Base-by-base conservation (phyloP, 2,113 vertebrate species). In the Sisor rabdophorus region DNA sequence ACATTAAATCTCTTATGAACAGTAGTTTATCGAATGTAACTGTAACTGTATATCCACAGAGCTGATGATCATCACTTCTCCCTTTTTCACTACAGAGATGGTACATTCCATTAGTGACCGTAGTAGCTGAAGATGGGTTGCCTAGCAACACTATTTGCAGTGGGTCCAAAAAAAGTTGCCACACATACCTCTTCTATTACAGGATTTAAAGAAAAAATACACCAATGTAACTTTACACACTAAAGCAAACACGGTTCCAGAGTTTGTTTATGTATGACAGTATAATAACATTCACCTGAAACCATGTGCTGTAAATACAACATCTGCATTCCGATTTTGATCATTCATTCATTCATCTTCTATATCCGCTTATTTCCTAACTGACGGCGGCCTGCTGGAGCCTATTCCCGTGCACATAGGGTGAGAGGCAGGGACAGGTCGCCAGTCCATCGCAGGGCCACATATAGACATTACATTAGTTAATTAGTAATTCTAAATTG, bases 111-210 rank as follows among this genome's bases (percentile, higher is more conserved):
- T 84, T 73, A 83, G 78, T 63, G 71, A 84, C 72, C 77, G 84
- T 83, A 84, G 80, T 77, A 76, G 80, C 72, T 68, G 81, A 84
- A 71, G 77, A 81, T 79, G 53, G 75, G 84, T 87, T 87, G 86
- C 86, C 75, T 80, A 84, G 84, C 86, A 87, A 86, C 86, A 85
- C 77, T 73, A 71, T 82, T 81, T 80, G 75, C 77, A 82, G 72
- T 61, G 76, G 83, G 80, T 53, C 80, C 44, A 77, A 44, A 71
- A 76, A 64, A 58, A 78, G 80, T 71, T 67, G 65, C 53, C 55
- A 47, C 54, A 58, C 32, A 50, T 16, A 68, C 32, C 53, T 30
- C 26, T n/a, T 60, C 13, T 61, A 59, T 73, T 73, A 58, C 53
- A 59, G 54, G 40, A 26, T 71, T 11, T 24, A 71, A 71, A 71